Evolutionary conservation across 2,113 vertebrate genomes (phyloP), one percentile per base, ranked within the genome.

Genomic region (Mola mola): DNA sequence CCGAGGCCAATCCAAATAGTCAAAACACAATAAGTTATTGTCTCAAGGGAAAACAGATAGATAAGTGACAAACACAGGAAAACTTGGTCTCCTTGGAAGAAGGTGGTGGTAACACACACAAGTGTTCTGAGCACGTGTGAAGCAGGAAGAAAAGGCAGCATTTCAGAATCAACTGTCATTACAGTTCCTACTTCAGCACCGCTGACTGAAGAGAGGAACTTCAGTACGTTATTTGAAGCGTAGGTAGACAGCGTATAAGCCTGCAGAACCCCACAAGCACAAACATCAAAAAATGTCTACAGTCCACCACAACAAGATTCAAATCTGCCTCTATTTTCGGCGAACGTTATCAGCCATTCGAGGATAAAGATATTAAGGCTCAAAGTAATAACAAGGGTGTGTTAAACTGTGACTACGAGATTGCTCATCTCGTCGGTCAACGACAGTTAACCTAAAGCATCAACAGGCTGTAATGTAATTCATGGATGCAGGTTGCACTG

Each of bases 81-180:
- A 70, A 50, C 21, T 16, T 10, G 4, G 36, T 20, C 36, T 44
- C 41, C 38, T 56, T 25, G 19, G 57, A 56, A 68, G 61, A 53
- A 68, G 42, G 31, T 8, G 17, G 6, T 4, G 46, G 17, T 9
- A 3, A 15, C 49, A 50, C 48, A 6, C 75, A 51, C 44, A 33
- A 38, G 41, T n/a, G 29, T 3, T 53, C 21, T 37, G 49, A 69
- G 19, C 36, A 24, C 42, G 46, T 0, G 7, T 13, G 36, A 25
- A 24, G 46, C 28, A 42, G 66, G 40, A 62, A 53, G 53, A 59
- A 33, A 57, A 50, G 22, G 53, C 17, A 36, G 28, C 66, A 9
- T 21, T 60, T 55, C 48, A 8, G 29, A 21, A 13, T 31, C 33
- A 74, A 50, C 46, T 29, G 74, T 57, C 72, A 61, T 9, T 29